These are phyloP conservation scores for Crossaster papposus DNA, from an alignment of 53 echinoderm and acorn worm species.

Conservation along the genomic window DNA sequence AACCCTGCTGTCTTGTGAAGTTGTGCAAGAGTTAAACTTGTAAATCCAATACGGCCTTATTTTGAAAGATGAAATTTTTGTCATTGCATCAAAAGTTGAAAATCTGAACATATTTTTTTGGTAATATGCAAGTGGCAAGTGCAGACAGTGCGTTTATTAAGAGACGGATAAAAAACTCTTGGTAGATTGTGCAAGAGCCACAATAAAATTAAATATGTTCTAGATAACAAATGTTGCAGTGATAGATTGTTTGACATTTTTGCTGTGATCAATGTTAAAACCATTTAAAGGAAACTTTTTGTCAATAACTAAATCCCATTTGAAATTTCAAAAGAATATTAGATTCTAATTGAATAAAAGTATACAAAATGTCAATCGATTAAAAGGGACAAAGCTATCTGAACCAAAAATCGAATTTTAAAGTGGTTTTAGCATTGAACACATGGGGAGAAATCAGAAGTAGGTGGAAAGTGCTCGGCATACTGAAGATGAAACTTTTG, in stretches of 20 bases:
- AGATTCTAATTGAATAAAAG: not conserved
- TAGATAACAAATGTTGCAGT: slow-evolving; percentile 15
- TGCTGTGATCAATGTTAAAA: slow-evolving; percentile 42
- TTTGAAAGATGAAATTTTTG: slow-evolving; percentile 17
- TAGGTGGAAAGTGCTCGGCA: slow-evolving; percentile 37
- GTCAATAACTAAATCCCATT: not conserved
- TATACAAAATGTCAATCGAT: too few species aligned
- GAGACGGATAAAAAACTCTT: too few species aligned
- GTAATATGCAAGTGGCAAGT: not conserved
- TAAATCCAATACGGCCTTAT: slow-evolving; percentile 63
- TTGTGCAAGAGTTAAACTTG: slow-evolving; percentile 29
- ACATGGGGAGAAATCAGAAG: slow-evolving; percentile 29
- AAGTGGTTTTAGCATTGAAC: slow-evolving; percentile 31
- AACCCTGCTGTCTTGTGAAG: slow-evolving; percentile 36
- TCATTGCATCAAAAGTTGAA: slow-evolving; percentile 36
- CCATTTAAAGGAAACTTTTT: not conserved
- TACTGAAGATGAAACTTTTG: not conserved
- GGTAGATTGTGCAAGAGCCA: too few species aligned
- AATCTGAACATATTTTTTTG: not conserved
- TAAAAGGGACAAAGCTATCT: not conserved
- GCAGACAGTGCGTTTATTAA: too few species aligned
- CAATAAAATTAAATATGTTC: slow-evolving; percentile 1
- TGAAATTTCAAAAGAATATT: not conserved
- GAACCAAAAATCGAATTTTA: not conserved
- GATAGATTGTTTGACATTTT: not conserved